These are phyloP conservation scores for Lutraria lutraria DNA, from an alignment of 2,888 invertebrate genomes.

Conservation along the genomic window DNA sequence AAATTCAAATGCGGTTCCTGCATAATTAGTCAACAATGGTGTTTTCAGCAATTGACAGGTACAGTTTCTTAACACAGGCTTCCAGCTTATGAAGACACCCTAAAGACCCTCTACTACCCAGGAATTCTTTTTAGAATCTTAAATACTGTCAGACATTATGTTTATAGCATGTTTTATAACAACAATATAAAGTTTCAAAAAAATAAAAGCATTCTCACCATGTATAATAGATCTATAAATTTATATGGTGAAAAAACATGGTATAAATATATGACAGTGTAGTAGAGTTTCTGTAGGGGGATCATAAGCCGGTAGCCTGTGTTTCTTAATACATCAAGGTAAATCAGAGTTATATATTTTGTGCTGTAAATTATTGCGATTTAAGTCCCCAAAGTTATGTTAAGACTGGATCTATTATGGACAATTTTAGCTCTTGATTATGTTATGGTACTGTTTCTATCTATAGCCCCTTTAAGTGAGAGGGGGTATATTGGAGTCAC, in stretches of 20 bases:
- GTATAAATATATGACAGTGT: background rate
- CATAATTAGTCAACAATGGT: slow-evolving; percentile 48
- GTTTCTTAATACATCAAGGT: background rate
- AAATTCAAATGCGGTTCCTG: background rate
- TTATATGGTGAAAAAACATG: background rate
- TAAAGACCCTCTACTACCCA: background rate
- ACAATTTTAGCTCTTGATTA: too few relatives aligned
- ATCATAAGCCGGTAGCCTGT: background rate
- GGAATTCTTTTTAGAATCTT: too few relatives aligned
- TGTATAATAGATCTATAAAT: background rate
- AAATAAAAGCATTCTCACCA: background rate
- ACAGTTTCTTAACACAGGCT: background rate
- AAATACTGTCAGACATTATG: too few relatives aligned
- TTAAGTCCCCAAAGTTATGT: too few relatives aligned
- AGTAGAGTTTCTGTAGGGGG: background rate
- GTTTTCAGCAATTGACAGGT: slow-evolving; percentile 73
- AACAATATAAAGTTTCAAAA: too few relatives aligned
- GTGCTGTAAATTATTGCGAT: too few relatives aligned
- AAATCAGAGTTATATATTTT: too few relatives aligned
- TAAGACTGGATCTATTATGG: too few relatives aligned
- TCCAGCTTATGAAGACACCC: background rate
- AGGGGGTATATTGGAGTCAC: too few relatives aligned
- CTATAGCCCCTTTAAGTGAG: too few relatives aligned
- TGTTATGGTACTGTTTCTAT: too few relatives aligned
- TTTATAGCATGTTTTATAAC: too few relatives aligned